Percentiles rank a stretch among this genome's conserved stretches.
Conservation (phyloP, 2,113 vertebrate genomes). For the Dunckerocampus dactyliophorus region DNA sequence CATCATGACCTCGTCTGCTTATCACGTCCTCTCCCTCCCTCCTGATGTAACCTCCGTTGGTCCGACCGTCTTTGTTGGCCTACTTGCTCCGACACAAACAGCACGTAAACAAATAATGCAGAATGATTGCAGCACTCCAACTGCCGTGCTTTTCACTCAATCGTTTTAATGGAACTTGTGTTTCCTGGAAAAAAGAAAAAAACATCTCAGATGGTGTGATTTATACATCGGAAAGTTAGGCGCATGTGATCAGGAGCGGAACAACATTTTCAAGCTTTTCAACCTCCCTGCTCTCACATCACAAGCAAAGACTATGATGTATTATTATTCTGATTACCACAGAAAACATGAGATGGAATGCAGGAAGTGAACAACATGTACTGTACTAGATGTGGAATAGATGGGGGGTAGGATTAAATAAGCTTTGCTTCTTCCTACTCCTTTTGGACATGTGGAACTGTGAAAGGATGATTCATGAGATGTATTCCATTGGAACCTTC, state of each 20-base stretch:
- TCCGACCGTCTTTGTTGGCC: neutral
- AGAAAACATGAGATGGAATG: no score
- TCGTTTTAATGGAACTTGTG: neutral
- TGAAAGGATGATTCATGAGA: no score
- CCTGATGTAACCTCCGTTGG: neutral
- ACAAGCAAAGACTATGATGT: no score
- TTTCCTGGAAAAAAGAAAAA: neutral
- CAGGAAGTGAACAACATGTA: no score
- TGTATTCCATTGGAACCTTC: no score
- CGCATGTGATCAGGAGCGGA: neutral
- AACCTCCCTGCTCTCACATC: no score
- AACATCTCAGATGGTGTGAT: neutral
- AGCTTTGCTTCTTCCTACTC: no score
- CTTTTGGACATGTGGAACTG: no score
- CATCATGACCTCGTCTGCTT: slow-evolving; percentile 11
- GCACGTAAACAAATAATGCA: neutral
- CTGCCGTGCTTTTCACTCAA: neutral
- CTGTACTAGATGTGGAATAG: no score
- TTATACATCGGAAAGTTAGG: neutral
- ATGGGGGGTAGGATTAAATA: no score
- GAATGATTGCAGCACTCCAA: neutral
- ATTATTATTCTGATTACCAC: no score
- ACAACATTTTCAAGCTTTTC: neutral
- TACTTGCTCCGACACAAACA: neutral
- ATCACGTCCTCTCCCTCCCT: neutral